Evolutionary conservation across 64 coral and sea anemone genomes (phyloP).

Genomic region (Acropora yongei): DNA sequence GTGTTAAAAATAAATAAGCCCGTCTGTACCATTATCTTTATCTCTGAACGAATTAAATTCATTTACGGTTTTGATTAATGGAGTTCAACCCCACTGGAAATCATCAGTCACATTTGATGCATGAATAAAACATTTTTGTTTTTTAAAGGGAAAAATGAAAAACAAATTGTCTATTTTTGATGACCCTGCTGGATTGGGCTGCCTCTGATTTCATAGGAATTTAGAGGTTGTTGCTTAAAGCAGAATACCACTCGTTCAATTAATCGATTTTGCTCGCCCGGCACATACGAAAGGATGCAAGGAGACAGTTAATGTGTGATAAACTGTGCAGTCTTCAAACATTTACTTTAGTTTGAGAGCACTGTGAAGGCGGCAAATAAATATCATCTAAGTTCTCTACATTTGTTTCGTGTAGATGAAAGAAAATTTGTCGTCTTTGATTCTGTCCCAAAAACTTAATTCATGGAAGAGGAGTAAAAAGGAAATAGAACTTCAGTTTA

Average conservation of each 20-base stretch:
- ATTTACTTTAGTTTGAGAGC: not conserved
- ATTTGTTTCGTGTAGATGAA: too few species aligned
- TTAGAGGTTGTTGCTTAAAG: too few species aligned
- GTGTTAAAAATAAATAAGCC: not conserved
- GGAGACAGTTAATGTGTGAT: not conserved
- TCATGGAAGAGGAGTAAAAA: too few species aligned
- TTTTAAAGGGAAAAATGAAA: not conserved
- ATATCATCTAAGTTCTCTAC: too few species aligned
- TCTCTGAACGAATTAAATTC: not conserved
- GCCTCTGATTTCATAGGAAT: too few species aligned
- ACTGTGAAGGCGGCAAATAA: too few species aligned
- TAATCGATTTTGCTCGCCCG: not conserved
- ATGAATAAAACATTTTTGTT: not conserved
- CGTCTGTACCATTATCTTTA: not conserved
- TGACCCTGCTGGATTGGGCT: too few species aligned
- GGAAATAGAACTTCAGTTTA: too few species aligned
- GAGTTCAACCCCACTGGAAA: not conserved
- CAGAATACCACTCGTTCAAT: not conserved
- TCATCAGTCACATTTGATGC: not conserved
- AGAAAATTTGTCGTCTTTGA: too few species aligned
- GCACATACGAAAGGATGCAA: not conserved
- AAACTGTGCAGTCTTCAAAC: not conserved
- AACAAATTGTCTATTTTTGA: too few species aligned
- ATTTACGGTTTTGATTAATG: not conserved
- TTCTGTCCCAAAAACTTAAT: too few species aligned